phyloP scores from a whole-genome alignment of 2,888 invertebrate genomes.

The Chouioia cunea region DNA sequence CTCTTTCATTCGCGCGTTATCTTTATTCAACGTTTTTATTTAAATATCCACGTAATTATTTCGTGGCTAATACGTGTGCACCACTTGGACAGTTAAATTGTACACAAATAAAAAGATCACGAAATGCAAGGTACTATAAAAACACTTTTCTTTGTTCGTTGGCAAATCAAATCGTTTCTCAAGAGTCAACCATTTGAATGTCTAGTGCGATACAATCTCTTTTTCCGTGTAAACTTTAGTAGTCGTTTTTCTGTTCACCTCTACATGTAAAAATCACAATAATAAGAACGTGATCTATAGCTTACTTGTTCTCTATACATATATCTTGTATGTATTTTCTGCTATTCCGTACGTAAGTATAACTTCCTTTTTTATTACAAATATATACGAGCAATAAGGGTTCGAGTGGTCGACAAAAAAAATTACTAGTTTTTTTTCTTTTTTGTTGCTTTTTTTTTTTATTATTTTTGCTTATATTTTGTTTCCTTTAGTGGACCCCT shows the following conservation, averaged over 20 bases:
- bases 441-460: slow-evolving; percentile 12
- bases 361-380: slow-evolving; percentile 59
- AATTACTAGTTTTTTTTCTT: slow-evolving; percentile 39
- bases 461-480: slow-evolving; percentile 30
- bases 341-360: not conserved
- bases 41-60: slow-evolving; percentile 51
- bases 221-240: slow-evolving; percentile 10
- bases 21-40: slow-evolving; percentile 9
- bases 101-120: slow-evolving; percentile 24
- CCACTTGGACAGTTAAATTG: slow-evolving; percentile 28
- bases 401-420: slow-evolving; percentile 54
- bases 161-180: not conserved
- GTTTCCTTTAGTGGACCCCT: slow-evolving; percentile 31
- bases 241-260: slow-evolving; percentile 5
- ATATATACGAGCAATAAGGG: slow-evolving; percentile 65
- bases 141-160: not conserved
- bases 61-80: slow-evolving; percentile 44
- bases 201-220: slow-evolving; percentile 49
- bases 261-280: slow-evolving; percentile 41
- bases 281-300: slow-evolving; percentile 34
- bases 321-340: slow-evolving; percentile 43
- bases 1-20: slow-evolving; percentile 14
- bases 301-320: slow-evolving; percentile 34
- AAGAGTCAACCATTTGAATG: not conserved
- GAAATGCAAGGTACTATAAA: slow-evolving; percentile 2